Conservation (phyloP, 2,113 vertebrate species). For the Dromas ardeola region DNA sequence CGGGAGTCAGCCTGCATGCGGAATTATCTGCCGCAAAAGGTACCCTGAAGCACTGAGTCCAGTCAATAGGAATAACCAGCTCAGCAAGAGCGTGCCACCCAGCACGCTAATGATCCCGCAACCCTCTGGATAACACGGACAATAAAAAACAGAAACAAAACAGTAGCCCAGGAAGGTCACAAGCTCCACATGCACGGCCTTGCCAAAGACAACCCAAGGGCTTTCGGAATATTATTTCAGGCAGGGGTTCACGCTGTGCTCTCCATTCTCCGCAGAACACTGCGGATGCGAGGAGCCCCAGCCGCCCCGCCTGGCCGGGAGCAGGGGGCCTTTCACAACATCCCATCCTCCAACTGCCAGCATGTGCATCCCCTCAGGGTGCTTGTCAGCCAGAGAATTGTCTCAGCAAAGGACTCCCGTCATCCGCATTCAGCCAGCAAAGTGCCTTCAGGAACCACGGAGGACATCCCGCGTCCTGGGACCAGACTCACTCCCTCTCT, state of each 20-base stretch:
- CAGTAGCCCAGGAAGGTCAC: background rate
- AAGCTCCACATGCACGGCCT: background rate
- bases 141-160: background rate
- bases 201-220: background rate
- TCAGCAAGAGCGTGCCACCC: background rate
- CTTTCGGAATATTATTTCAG: background rate
- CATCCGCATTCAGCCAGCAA: background rate
- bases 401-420: background rate
- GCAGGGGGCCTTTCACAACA: background rate
- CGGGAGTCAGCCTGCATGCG: background rate
- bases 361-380: background rate
- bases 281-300: background rate
- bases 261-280: background rate
- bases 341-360: background rate
- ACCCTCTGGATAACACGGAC: background rate
- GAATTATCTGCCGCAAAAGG: background rate
- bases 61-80: background rate
- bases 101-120: background rate
- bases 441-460: background rate
- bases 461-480: background rate
- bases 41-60: background rate
- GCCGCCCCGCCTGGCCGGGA: background rate
- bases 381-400: background rate
- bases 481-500: background rate
- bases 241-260: background rate